Evolutionary conservation across 2,888 invertebrate species (phyloP).

Genomic region (Sinodicranocentrus sp.): DNA sequence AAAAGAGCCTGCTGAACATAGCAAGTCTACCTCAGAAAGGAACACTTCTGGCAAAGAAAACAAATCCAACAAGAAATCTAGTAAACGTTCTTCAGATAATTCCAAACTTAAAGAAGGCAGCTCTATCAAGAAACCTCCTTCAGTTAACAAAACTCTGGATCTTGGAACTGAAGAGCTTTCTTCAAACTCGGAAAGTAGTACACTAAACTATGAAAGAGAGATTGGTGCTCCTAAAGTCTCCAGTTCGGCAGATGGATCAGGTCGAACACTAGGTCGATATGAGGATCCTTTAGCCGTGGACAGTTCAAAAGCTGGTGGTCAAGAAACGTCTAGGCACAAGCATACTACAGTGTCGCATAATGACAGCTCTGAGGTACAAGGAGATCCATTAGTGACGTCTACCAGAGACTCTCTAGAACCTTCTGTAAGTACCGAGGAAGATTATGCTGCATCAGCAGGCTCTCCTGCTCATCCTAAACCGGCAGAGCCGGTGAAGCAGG

Average conservation of each 20-base stretch:
- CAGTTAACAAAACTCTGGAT: conserved; percentile 38
- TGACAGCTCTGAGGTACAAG: conserved; percentile 49
- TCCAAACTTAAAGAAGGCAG: conserved; percentile 52
- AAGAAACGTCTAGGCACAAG: neutral
- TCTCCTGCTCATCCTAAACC: conserved; percentile 36
- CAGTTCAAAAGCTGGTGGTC: neutral
- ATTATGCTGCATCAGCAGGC: conserved; percentile 43
- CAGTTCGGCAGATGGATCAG: conserved; percentile 45
- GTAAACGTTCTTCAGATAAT: conserved; percentile 78
- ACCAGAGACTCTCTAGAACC: conserved; percentile 72
- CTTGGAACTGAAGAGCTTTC: conserved; percentile 57
- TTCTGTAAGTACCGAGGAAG: conserved; percentile 59
- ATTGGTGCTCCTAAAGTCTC: conserved; percentile 55
- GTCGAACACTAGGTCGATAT: neutral
- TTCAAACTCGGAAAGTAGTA: conserved; percentile 55
- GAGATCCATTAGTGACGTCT: conserved; percentile 72
- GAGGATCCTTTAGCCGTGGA: conserved; percentile 11
- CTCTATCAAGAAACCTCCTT: neutral
- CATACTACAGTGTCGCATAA: conserved; percentile 4
- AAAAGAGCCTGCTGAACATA: conserved; percentile 79
- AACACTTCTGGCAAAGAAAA: conserved; percentile 18
- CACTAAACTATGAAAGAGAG: conserved; percentile 41
- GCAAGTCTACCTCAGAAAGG: neutral
- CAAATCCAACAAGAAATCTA: conserved; percentile 30
- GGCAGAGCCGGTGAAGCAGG: neutral